These are phyloP conservation scores for Mormyrops boulengeri DNA, from an alignment of 2,797 vertebrate species.

Conservation along the genomic window DNA sequence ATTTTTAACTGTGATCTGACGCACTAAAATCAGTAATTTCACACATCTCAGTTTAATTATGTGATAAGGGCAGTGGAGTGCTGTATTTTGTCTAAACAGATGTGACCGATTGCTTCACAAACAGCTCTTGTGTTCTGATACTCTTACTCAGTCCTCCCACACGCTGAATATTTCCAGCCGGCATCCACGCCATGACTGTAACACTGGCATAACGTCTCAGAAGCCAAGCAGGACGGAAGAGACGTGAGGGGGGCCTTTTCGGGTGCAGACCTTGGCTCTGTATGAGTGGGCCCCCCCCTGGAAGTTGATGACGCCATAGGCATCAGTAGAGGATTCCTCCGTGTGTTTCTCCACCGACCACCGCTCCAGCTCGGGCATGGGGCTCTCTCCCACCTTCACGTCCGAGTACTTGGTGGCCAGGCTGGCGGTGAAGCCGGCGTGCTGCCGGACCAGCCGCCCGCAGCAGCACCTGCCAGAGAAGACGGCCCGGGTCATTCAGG, in stretches of 20 bases:
- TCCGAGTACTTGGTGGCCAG: constrained; percentile 92
- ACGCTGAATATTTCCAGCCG: neutral
- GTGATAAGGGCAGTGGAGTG: neutral
- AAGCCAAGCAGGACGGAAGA: neutral
- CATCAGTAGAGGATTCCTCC: constrained; percentile 87
- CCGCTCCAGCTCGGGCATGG: constrained; percentile 66
- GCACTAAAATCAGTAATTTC: neutral
- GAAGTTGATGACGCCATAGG: constrained; percentile 96
- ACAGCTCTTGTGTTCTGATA: neutral
- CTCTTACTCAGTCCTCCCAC: neutral
- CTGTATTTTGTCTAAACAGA: neutral
- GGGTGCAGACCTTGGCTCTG: constrained; percentile 81
- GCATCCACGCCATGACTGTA: neutral
- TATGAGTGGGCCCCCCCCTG: constrained; percentile 98
- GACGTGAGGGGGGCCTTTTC: neutral
- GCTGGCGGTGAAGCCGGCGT: constrained; percentile 91
- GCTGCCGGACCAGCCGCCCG: constrained; percentile 91
- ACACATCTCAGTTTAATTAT: neutral
- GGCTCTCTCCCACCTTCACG: constrained; percentile 86
- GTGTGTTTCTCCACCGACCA: constrained; percentile 98
- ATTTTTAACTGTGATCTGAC: neutral
- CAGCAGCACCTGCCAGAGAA: constrained; percentile 79
- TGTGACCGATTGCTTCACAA: neutral
- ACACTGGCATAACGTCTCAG: neutral
- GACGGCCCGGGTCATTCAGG: neutral